These are phyloP conservation scores for Ptyas mucosa DNA, from an alignment of 2,113 vertebrate species.

Conservation along the genomic window DNA sequence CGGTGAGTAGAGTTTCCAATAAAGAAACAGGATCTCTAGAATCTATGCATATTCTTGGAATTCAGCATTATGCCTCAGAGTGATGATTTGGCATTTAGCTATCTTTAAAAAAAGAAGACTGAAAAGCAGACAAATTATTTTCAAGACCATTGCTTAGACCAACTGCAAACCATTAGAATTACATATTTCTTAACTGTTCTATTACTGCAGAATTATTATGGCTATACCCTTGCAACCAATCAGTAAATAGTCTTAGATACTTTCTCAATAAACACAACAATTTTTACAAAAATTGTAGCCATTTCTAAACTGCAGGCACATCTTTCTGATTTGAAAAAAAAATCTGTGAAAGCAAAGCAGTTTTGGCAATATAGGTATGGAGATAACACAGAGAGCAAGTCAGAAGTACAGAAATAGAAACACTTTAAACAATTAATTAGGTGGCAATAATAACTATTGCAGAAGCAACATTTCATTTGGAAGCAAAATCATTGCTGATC, in stretches of 20 bases:
- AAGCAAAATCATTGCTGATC: conserved; percentile 5
- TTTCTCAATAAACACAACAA: not conserved
- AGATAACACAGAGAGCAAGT: not conserved
- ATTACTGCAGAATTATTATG: not conserved
- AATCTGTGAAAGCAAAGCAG: conserved; percentile 14
- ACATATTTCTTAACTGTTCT: not conserved
- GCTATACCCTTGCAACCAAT: not conserved
- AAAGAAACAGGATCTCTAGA: not conserved
- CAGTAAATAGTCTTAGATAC: not conserved
- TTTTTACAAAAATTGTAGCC: not conserved
- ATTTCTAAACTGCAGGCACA: conserved; percentile 12
- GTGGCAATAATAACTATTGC: conserved; percentile 15
- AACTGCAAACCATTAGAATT: not conserved
- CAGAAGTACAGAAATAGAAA: not conserved
- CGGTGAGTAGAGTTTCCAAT: not conserved
- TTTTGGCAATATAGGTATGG: conserved; percentile 21
- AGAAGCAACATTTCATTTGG: conserved; percentile 34
- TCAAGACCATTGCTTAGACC: not conserved
- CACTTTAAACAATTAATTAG: not conserved
- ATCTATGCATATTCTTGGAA: not conserved
- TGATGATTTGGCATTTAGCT: not conserved
- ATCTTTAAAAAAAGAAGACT: not conserved
- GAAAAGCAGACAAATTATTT: not conserved
- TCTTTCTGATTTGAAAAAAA: not conserved
- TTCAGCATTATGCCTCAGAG: not conserved